phyloP scores from a whole-genome alignment of 2,888 invertebrate genomes.

The Unio delphinus region DNA sequence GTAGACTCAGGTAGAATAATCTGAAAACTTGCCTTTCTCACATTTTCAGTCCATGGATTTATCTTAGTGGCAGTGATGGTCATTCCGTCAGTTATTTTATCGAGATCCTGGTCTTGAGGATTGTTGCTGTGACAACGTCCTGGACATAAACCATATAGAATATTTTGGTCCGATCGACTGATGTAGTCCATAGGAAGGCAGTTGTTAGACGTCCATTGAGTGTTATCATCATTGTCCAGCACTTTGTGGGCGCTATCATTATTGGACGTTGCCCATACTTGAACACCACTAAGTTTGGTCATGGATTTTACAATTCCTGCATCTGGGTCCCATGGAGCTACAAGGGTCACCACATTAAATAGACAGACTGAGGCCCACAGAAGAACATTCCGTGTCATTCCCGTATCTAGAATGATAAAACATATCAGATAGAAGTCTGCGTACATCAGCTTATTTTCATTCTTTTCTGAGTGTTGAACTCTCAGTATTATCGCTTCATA shows the following conservation, averaged over 20 bases:
- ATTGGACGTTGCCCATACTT: conserved; percentile 28
- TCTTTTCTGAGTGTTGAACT: no score
- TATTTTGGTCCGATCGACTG: conserved; percentile 30
- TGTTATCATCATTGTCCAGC: conserved; percentile 44
- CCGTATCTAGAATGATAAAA: no score
- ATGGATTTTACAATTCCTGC: conserved; percentile 46
- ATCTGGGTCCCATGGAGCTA: conserved; percentile 43
- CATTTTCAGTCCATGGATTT: conserved; percentile 6
- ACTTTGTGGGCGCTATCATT: conserved; percentile 13
- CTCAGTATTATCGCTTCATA: no score
- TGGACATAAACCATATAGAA: conserved; percentile 28
- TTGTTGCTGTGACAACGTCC: conserved; percentile 20
- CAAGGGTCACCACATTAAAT: not conserved
- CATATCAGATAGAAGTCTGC: no score
- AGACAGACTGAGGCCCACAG: no score
- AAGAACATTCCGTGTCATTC: no score
- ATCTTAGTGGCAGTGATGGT: conserved; percentile 20
- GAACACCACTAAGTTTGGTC: conserved; percentile 37
- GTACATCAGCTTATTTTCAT: no score
- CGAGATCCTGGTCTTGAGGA: conserved; percentile 9
- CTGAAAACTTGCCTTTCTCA: conserved; percentile 8
- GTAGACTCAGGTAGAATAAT: conserved; percentile 14
- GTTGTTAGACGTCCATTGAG: conserved; percentile 45
- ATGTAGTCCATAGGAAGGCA: conserved; percentile 43
- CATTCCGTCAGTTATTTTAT: conserved; percentile 33